These are phyloP conservation scores for Protula sp. DNA, from an alignment of 2,888 invertebrate species.

Conservation along the genomic window DNA sequence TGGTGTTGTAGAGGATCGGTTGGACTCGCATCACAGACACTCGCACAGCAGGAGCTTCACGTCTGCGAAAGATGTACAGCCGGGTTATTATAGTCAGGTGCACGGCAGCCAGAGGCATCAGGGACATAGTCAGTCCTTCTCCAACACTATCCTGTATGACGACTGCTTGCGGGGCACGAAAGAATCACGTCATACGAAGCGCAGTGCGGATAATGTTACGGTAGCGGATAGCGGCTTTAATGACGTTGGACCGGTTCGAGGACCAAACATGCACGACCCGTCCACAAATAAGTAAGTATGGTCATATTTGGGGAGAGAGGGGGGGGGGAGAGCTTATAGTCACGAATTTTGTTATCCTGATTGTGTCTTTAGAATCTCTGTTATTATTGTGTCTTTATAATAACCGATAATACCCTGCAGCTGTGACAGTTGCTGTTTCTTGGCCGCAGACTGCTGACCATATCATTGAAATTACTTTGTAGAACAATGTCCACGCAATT, in stretches of 20 bases:
- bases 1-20: not conserved
- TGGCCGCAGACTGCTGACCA: no score
- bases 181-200: not conserved
- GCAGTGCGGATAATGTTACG: not conserved
- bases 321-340: no score
- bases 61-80: not conserved
- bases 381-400: no score
- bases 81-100: not conserved
- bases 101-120: not conserved
- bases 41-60: not conserved
- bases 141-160: not conserved
- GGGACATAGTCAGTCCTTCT: not conserved
- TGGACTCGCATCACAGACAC: not conserved
- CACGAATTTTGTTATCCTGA: no score
- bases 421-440: no score
- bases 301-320: no score
- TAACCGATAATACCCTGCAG: no score
- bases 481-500: no score
- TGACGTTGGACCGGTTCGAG: not conserved
- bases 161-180: no score
- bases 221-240: not conserved
- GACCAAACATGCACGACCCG: slow-evolving; percentile 1
- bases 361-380: no score
- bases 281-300: slow-evolving; percentile 5
- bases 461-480: no score